A percentile compares a stretch with the other conserved stretches of the same genome.
phyloP scores from a whole-genome alignment of 2,797 vertebrate genomes.

The Oreonectes daqikongensis region DNA sequence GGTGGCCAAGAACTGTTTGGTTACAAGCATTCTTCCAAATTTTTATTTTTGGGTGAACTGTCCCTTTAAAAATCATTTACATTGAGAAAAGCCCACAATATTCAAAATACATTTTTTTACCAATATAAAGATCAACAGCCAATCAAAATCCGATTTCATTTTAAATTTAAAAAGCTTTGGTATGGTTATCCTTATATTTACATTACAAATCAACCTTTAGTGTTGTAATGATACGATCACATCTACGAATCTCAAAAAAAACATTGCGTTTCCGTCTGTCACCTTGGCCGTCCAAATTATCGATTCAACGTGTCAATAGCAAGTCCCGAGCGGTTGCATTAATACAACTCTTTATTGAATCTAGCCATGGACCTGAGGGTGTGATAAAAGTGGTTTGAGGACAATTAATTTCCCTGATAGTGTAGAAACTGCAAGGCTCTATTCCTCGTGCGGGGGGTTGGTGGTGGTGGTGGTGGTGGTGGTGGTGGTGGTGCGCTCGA shows the following conservation, averaged over 20 bases:
- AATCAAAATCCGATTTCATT: too few species aligned
- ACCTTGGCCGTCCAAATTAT: constrained; percentile 9
- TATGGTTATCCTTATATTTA: too few species aligned
- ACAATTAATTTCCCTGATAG: constrained; percentile 61
- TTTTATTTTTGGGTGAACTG: too few species aligned
- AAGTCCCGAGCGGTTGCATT: constrained; percentile 33
- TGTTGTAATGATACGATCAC: not conserved
- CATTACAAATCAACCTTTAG: too few species aligned
- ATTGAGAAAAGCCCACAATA: too few species aligned
- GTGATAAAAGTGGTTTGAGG: constrained; percentile 60
- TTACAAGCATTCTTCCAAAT: too few species aligned
- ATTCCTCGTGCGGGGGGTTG: constrained; percentile 70
- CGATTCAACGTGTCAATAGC: constrained; percentile 48
- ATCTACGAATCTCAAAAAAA: not conserved
- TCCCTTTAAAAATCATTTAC: too few species aligned
- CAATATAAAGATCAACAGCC: too few species aligned
- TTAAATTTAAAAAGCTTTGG: too few species aligned
- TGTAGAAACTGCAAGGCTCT: constrained; percentile 69
- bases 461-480: constrained; percentile 66
- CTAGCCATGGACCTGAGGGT: constrained; percentile 40
- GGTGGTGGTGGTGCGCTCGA: constrained; percentile 65
- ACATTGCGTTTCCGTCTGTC: constrained; percentile 3
- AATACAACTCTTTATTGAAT: constrained; percentile 55
- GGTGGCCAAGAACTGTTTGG: too few species aligned
- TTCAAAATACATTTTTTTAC: too few species aligned